These are phyloP conservation scores for Rhinolophus sinicus DNA, from an alignment of 2,113 vertebrate species.

Conservation along the genomic window DNA sequence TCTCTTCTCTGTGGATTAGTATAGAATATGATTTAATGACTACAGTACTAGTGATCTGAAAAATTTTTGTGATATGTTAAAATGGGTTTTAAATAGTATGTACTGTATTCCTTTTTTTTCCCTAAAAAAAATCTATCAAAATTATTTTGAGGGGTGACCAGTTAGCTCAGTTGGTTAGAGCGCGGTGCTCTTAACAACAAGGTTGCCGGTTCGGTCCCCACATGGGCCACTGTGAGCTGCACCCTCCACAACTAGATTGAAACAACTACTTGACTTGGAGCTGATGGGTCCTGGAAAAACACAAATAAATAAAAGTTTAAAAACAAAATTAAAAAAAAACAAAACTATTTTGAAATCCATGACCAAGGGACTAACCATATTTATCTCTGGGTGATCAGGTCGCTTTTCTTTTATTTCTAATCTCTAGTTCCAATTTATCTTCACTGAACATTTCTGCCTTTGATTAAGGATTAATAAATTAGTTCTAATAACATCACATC, in stretches of 20 bases:
- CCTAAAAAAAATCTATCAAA: neutral
- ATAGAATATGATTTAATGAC: neutral
- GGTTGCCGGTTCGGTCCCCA: too few species aligned
- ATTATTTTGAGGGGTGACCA: too few species aligned
- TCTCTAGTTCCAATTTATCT: neutral
- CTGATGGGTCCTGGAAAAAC: too few species aligned
- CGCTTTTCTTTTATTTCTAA: neutral
- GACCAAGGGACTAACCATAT: neutral
- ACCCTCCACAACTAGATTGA: too few species aligned
- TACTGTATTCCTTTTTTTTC: neutral
- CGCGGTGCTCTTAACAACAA: too few species aligned
- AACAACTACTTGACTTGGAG: too few species aligned
- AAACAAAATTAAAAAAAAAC: too few species aligned
- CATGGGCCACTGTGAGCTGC: too few species aligned
- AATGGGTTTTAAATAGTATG: neutral
- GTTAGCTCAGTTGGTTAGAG: too few species aligned
- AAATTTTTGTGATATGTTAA: neutral
- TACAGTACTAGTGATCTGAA: neutral
- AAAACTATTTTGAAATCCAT: neutral
- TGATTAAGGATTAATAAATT: neutral
- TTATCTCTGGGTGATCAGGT: neutral
- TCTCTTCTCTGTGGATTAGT: neutral
- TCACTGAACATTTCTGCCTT: neutral
- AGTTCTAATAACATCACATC: neutral
- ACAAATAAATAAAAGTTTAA: too few species aligned